Evolutionary conservation across 2,113 vertebrate species (phyloP).

Genomic region (Stigmatopora argus): DNA sequence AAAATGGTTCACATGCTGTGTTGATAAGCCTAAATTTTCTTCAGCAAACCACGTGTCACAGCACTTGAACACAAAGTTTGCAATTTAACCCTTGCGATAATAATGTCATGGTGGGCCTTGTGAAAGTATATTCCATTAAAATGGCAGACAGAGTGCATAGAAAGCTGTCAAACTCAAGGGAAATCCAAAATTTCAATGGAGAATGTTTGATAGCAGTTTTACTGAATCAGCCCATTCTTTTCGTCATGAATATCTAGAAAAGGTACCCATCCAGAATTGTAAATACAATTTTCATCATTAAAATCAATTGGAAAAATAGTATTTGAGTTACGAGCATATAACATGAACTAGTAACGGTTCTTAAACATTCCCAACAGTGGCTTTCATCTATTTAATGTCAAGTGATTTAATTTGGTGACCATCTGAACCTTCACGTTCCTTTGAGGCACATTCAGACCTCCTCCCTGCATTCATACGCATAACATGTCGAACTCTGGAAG

Average conservation of each 20-base stretch:
- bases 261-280: too few species aligned
- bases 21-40: background rate
- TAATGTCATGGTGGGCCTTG: background rate
- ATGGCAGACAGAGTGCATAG: background rate
- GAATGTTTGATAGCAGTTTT: background rate
- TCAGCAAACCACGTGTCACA: background rate
- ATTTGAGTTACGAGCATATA: too few species aligned
- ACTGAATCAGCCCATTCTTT: too few species aligned
- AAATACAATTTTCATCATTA: too few species aligned
- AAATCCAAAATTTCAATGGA: background rate
- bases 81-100: background rate
- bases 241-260: too few species aligned
- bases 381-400: slow-evolving; percentile 19
- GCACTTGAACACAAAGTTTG: background rate
- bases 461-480: slow-evolving; percentile 63
- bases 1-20: background rate
- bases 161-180: background rate
- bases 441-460: slow-evolving; percentile 38
- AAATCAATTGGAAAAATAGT: too few species aligned
- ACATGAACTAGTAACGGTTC: background rate
- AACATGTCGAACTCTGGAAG: slow-evolving; percentile 66
- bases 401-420: slow-evolving; percentile 17
- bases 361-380: background rate
- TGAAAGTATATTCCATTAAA: background rate
- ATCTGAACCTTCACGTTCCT: slow-evolving; percentile 26